Conservation (phyloP, 1,140 invertebrate genomes). For the Tribolium castaneum region DNA sequence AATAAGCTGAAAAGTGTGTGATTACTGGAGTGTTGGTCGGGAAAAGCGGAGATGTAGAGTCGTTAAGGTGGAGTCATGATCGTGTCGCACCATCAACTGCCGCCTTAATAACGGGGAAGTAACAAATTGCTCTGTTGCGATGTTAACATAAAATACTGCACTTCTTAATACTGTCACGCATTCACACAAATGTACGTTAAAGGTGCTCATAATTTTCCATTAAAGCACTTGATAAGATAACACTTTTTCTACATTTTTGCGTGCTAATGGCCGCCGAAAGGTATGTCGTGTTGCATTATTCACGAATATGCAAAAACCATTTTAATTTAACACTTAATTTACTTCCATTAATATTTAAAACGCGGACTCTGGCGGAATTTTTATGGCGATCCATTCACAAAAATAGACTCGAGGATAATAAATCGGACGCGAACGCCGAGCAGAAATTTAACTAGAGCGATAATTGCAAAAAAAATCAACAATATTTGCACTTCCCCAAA, state of each 20-base stretch:
- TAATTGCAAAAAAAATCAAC: background rate
- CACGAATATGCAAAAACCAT: conserved; percentile 28
- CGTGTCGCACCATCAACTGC: conserved; percentile 43
- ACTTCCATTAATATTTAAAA: conserved; percentile 23
- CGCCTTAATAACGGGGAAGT: conserved; percentile 48
- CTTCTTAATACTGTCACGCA: conserved; percentile 18
- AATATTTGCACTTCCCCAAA: too few relatives aligned
- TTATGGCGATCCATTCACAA: background rate
- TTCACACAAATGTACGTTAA: conserved; percentile 1
- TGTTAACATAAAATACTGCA: conserved; percentile 28
- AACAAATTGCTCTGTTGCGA: conserved; percentile 46
- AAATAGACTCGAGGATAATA: background rate
- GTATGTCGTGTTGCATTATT: conserved; percentile 24
- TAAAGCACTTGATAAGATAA: background rate
- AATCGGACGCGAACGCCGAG: background rate
- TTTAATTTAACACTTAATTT: conserved; percentile 21
- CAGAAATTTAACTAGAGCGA: background rate
- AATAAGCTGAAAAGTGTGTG: conserved; percentile 35
- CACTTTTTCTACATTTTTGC: conserved; percentile 20
- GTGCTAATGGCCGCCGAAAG: background rate
- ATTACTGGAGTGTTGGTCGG: conserved; percentile 20
- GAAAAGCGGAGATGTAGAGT: conserved; percentile 45
- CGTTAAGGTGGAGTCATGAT: conserved; percentile 43
- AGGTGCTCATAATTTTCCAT: background rate
- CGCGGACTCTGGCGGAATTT: background rate